Evolutionary conservation across 2,888 invertebrate species (phyloP).

Genomic region (Protodeltote pygarga): DNA sequence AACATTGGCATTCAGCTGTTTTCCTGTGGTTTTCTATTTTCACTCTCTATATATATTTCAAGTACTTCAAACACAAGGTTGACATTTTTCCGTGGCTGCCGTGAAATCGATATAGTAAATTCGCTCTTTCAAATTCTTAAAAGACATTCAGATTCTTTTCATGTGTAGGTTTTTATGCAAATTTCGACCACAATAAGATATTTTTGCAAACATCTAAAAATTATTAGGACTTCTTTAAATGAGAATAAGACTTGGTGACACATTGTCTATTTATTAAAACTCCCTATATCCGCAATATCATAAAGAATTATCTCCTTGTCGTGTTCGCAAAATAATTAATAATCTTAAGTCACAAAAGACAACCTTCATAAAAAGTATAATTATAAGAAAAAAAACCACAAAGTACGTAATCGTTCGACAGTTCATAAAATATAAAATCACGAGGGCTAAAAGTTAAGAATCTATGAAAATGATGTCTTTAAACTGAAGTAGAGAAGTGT

Average conservation of each 20-base stretch:
- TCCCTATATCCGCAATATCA: too few relatives aligned
- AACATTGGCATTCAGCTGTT: slow-evolving; percentile 83
- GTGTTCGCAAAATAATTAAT: too few relatives aligned
- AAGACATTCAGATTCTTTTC: slow-evolving; percentile 35
- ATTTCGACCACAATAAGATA: slow-evolving; percentile 4
- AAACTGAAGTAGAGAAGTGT: neutral
- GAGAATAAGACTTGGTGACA: too few relatives aligned
- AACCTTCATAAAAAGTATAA: too few relatives aligned
- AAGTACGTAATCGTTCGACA: too few relatives aligned
- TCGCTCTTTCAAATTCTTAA: slow-evolving; percentile 46
- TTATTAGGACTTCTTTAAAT: too few relatives aligned
- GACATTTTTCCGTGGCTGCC: slow-evolving; percentile 67
- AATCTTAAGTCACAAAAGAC: too few relatives aligned
- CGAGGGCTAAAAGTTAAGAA: neutral
- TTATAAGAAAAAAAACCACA: too few relatives aligned
- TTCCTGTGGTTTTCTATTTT: slow-evolving; percentile 79
- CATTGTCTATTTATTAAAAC: too few relatives aligned
- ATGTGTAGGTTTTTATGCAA: slow-evolving; percentile 16
- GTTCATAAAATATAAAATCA: too few relatives aligned
- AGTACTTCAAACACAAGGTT: slow-evolving; percentile 68
- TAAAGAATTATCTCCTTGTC: too few relatives aligned
- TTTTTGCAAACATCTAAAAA: neutral
- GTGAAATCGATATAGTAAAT: slow-evolving; percentile 58
- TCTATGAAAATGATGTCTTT: neutral
- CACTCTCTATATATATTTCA: slow-evolving; percentile 71